Conservation (phyloP, 2,113 vertebrate genomes). For the Rhinolophus sinicus region DNA sequence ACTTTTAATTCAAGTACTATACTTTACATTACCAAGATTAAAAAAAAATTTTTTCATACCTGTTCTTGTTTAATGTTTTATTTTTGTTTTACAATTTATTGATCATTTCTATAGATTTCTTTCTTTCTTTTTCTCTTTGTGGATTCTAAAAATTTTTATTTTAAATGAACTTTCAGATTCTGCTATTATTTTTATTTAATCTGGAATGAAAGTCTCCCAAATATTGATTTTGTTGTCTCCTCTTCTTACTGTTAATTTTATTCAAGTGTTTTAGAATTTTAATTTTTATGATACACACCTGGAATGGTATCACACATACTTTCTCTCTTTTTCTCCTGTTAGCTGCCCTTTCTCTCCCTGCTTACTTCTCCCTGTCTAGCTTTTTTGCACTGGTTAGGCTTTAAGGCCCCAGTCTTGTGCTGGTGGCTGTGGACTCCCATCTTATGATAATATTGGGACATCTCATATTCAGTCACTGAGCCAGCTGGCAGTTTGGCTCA, state of each 20-base stretch:
- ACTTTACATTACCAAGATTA: background rate
- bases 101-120: background rate
- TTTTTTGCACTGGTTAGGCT: background rate
- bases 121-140: background rate
- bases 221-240: background rate
- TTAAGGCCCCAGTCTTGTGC: background rate
- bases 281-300: background rate
- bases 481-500: background rate
- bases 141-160: background rate
- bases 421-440: background rate
- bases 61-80: slow-evolving; percentile 12
- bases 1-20: background rate
- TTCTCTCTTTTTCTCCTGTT: background rate
- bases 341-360: background rate
- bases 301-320: background rate
- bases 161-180: slow-evolving; percentile 1
- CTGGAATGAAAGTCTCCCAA: background rate
- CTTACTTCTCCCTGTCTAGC: background rate
- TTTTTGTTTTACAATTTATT: background rate
- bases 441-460: background rate
- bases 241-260: background rate
- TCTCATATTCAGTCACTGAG: background rate
- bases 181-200: background rate
- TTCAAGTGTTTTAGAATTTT: background rate
- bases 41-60: background rate